These are phyloP conservation scores for Neosalanx taihuensis DNA, from an alignment of 2,797 vertebrate genomes.

Conservation along the genomic window DNA sequence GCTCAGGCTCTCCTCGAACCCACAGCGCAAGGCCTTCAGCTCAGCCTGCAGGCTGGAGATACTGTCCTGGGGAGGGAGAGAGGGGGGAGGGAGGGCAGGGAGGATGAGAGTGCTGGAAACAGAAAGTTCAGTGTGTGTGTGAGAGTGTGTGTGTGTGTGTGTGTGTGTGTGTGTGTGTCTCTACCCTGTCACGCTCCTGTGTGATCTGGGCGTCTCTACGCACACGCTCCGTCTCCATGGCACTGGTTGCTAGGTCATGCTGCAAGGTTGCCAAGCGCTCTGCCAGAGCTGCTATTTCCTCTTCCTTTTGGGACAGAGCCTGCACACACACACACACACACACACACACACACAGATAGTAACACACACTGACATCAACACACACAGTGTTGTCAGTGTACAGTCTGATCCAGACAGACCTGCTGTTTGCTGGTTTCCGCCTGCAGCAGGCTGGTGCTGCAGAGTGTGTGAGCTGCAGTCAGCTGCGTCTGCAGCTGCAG, in stretches of 20 bases:
- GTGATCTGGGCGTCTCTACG: constrained; percentile 66
- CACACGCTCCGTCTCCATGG: constrained; percentile 61
- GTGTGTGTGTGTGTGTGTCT: constrained; percentile 6
- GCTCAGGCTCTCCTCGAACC: constrained; percentile 70
- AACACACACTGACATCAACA: not conserved
- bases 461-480: no score
- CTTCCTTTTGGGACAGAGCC: constrained; percentile 77
- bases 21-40: constrained; percentile 61
- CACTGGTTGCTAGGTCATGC: constrained; percentile 60
- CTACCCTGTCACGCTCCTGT: constrained; percentile 78
- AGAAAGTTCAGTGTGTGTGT: not conserved
- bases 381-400: not conserved
- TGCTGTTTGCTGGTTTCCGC: no score
- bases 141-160: not conserved
- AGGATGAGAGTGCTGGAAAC: not conserved
- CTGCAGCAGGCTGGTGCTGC: no score
- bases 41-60: constrained; percentile 53
- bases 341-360: not conserved
- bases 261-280: constrained; percentile 66
- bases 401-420: no score
- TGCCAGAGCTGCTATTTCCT: constrained; percentile 66
- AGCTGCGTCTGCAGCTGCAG: no score
- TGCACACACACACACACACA: constrained; percentile 36
- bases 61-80: constrained; percentile 49
- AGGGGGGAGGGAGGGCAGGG: not conserved